Base-by-base conservation (phyloP, 2,797 vertebrate species). In the Sebastes hubbsi region DNA sequence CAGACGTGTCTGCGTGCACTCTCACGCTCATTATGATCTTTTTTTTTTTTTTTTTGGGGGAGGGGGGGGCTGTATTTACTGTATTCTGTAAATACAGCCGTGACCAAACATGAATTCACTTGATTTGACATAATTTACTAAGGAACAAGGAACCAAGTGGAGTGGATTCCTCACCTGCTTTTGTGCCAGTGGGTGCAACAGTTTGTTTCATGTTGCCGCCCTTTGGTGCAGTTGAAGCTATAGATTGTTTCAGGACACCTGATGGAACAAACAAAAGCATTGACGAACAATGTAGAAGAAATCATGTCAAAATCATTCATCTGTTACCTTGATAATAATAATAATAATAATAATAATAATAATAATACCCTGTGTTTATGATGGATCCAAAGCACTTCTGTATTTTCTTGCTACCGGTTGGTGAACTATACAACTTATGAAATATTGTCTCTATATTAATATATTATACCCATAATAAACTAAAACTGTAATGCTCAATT, bases 181-280 rank as follows among this genome's bases (percentile, higher is more conserved):
- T 93, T 27, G 88, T 5, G 4, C 6, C 73, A 1, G 77, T 12
- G 1, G 91, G 32, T 8, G 54, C 65, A 18, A 8, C 59, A 0
- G 72, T 2, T 62, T 14, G 84, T 30, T 75, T 92, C 8, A 27
- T 1, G 25, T 70, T 91, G 12, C 52, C 69, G 66, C 29, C 80
- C 36, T 63, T 93, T 29, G 84, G 1, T 65, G 82, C 52, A 27
- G 89, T 75, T 2, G 94, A 92, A 24, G 90, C 87, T 22, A 82
- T 13, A 13, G 93, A 42, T 2, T 56, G 82, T 80, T 89, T 96
- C 22, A 85, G 49, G 58, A 88, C 90, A 73, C 93, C 96, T 96
- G 56, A 46, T 7, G 58, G 18, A 71, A 56, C 4, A 81, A 59
- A 69, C 24, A 8, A 42, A 42, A 42, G 38, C 2, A 16, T 1